A percentile compares a stretch with the other conserved stretches of the same genome.
phyloP scores from a whole-genome alignment of 30 jellyfish, hydroid and myxozoan species.

The Clytia hemisphaerica region DNA sequence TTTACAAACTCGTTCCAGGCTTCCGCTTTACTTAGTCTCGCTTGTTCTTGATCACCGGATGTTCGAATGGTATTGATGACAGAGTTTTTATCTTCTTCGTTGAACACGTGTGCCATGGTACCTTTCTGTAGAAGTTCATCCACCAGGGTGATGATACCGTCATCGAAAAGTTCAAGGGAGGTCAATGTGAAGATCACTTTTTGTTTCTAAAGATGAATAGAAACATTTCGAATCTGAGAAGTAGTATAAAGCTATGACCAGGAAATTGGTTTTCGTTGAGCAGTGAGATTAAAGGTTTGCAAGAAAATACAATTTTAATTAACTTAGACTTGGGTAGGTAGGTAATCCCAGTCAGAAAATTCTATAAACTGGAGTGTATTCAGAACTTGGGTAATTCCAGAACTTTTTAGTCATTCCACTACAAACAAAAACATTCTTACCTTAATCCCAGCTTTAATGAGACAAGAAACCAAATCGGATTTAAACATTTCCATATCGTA shows the following conservation, averaged over 20 bases:
- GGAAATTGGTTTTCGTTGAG: background rate
- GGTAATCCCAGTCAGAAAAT: too few species aligned
- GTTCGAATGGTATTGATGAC: slow-evolving; percentile 66
- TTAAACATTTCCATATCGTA: slow-evolving; percentile 53
- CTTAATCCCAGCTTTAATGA: slow-evolving; percentile 60
- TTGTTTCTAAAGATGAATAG: slow-evolving; percentile 30
- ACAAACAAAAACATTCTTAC: slow-evolving; percentile 5
- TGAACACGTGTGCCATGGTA: slow-evolving; percentile 56
- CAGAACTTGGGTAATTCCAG: background rate
- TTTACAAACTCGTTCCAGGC: slow-evolving; percentile 69
- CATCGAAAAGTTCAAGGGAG: slow-evolving; percentile 51
- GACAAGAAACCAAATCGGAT: slow-evolving; percentile 42
- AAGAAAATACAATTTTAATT: too few species aligned
- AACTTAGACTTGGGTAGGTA: too few species aligned
- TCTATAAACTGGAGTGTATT: too few species aligned
- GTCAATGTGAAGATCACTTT: slow-evolving; percentile 47
- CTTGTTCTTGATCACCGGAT: slow-evolving; percentile 63
- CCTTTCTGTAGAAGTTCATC: slow-evolving; percentile 55
- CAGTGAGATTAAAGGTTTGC: too few species aligned
- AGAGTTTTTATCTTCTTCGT: slow-evolving; percentile 59
- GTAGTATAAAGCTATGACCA: background rate
- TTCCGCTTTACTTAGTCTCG: slow-evolving; percentile 41
- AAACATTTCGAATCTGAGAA: background rate
- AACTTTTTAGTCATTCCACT: background rate
- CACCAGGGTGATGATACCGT: slow-evolving; percentile 43